A percentile compares a stretch with the other conserved stretches of the same genome.
phyloP scores from a whole-genome alignment of 2,113 vertebrate genomes.

The Tenrec ecaudatus region DNA sequence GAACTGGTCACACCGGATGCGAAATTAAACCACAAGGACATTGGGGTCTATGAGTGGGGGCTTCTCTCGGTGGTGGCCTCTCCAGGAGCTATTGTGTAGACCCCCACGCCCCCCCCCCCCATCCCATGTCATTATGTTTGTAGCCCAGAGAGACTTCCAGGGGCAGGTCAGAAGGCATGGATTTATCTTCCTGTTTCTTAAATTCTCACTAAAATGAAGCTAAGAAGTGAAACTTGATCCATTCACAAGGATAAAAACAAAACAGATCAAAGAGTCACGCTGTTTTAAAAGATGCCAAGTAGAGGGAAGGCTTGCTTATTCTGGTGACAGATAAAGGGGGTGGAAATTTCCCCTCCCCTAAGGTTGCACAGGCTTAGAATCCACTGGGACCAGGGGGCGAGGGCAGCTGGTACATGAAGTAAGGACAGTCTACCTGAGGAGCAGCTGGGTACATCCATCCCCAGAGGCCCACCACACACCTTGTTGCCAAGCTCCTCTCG shows the following conservation, averaged over 20 bases:
- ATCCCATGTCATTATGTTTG: too few species aligned
- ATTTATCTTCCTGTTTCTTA: background rate
- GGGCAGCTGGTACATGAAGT: background rate
- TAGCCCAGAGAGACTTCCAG: background rate
- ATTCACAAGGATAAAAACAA: background rate
- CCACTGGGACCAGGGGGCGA: background rate
- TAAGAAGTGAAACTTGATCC: background rate
- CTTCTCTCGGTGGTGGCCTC: too few species aligned
- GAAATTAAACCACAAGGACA: background rate
- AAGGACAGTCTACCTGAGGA: too few species aligned
- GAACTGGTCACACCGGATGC: background rate
- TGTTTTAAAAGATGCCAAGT: background rate
- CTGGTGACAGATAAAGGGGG: background rate
- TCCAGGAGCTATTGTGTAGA: too few species aligned
- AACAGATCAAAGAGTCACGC: background rate
- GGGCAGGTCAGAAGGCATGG: background rate
- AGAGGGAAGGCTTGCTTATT: background rate
- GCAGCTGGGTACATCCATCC: too few species aligned
- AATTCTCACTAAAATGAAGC: conserved; percentile 2
- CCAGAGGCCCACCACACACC: background rate
- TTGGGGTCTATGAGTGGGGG: too few species aligned
- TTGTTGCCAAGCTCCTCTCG: background rate
- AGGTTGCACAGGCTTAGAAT: background rate
- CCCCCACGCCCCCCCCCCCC: too few species aligned
- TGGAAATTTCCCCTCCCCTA: background rate